Base-by-base conservation (phyloP, 2,797 vertebrate genomes). In the Sphenopsis melanotis region DNA sequence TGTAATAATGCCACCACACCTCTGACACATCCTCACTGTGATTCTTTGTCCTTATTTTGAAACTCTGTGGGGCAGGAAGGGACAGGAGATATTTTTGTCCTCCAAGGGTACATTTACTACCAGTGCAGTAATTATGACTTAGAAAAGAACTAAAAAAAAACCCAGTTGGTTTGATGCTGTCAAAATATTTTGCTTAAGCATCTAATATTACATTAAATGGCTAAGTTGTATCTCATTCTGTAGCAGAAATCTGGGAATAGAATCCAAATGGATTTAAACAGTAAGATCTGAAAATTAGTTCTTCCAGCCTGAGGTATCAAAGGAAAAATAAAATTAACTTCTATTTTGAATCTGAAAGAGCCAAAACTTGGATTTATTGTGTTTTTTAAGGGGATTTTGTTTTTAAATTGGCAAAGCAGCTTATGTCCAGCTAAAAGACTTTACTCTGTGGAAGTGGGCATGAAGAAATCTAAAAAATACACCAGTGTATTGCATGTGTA, bases 141-240 rank as follows among this genome's bases (percentile, higher is more conserved):
- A 0, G 59, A 89, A 86, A 56, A 61, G 7, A 34, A 6, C 7
- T 16, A 6, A 15, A 11, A n/a, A 32, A 2, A 17, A 0, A 0
- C 4, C 6, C 6, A 12, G 0, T 24, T 71, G 12, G 21, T 81
- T 12, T 52, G 22, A 50, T 63, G n/a, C 14, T 68, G 50, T 36
- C 29, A 83, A 74, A 68, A 47, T 36, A 4, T n/a, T 83, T 71
- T 81, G 6, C 22, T 82, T 36, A 47, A 46, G 6, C 4, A 71
- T 86, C 24, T 50, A 44, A 26, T 52, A 17, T 19, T 53, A 13
- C 5, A 50, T 29, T 59, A 55, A 71, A 21, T 56, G 5, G 2
- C 2, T 16, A 59, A 49, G 3, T 50, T 80, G 6, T 21, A 42
- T 37, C 26, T 71, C 5, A 30, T 56, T 80, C 15, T 60, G 15